Percentiles rank a stretch among this genome's conserved stretches.
These are phyloP conservation scores for Apodemia mormo DNA, from an alignment of 2,888 invertebrate genomes.

Conservation along the genomic window DNA sequence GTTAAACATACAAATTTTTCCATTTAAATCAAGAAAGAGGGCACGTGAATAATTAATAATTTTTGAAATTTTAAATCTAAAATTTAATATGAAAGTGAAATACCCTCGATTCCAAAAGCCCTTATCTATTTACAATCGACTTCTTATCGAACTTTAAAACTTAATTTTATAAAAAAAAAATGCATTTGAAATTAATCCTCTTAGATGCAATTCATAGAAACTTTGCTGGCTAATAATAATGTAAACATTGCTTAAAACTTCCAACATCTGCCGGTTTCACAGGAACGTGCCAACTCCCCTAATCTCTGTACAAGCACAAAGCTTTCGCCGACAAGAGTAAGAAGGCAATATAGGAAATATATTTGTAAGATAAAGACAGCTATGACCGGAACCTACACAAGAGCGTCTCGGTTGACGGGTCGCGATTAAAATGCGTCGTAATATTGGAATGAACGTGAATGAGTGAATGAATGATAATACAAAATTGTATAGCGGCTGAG, in stretches of 20 bases:
- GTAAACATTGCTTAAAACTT: constrained; percentile 58
- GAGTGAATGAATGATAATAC: constrained; percentile 57
- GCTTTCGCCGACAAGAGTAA: constrained; percentile 37
- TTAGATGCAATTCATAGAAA: constrained; percentile 49
- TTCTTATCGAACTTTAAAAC: background rate
- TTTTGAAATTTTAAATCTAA: too few relatives aligned
- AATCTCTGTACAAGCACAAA: constrained; percentile 72
- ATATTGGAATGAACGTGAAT: constrained; percentile 65
- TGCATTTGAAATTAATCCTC: constrained; percentile 35
- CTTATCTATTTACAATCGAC: background rate
- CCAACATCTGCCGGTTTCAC: constrained; percentile 78
- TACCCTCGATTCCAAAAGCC: background rate
- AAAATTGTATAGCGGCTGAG: constrained; percentile 46
- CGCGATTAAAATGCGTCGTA: constrained; percentile 74
- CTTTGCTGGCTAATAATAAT: constrained; percentile 53
- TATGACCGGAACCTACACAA: constrained; percentile 72
- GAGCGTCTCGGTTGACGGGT: constrained; percentile 74
- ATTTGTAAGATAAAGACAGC: constrained; percentile 50
- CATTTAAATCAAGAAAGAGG: too few relatives aligned
- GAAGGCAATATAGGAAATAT: constrained; percentile 37
- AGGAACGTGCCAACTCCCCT: constrained; percentile 76
- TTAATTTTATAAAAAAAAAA: background rate
- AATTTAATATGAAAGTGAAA: too few relatives aligned
- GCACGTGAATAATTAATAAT: too few relatives aligned
- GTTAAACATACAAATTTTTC: too few relatives aligned